Evolutionary conservation across 1,140 invertebrate species (phyloP).

Genomic region (Drosophila sp.): DNA sequence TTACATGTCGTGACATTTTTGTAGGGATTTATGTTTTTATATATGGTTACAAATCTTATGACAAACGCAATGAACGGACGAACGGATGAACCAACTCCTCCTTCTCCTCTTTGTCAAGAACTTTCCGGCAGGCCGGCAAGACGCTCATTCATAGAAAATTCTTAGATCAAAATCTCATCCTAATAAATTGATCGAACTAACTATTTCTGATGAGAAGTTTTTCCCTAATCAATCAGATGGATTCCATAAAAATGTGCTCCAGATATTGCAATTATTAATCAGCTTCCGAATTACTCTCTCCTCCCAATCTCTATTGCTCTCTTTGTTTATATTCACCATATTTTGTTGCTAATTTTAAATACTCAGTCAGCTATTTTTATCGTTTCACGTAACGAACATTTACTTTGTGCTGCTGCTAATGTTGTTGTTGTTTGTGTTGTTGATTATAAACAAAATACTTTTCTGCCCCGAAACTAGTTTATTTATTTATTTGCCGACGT

Average conservation of each 20-base stretch:
- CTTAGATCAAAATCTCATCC: too few species aligned
- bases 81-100: slow-evolving; percentile 27
- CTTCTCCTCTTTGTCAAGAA: slow-evolving; percentile 10
- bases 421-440: slow-evolving; percentile 44
- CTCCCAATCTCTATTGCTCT: background rate
- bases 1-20: slow-evolving; percentile 72
- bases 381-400: slow-evolving; percentile 71
- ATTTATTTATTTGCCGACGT: slow-evolving; percentile 70
- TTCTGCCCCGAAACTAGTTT: slow-evolving; percentile 35
- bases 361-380: slow-evolving; percentile 58
- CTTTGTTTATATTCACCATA: slow-evolving; percentile 28
- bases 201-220: too few species aligned
- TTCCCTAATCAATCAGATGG: too few species aligned
- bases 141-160: too few species aligned
- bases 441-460: slow-evolving; percentile 71
- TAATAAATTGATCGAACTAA: too few species aligned
- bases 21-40: slow-evolving; percentile 69
- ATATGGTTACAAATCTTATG: slow-evolving; percentile 5
- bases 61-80: background rate
- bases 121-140: slow-evolving; percentile 37
- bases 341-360: slow-evolving; percentile 56
- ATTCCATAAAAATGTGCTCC: too few species aligned
- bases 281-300: slow-evolving; percentile 32
- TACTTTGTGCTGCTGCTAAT: slow-evolving; percentile 32
- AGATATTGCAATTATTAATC: slow-evolving; percentile 38